These are phyloP conservation scores for Tamandua tetradactyla DNA, from an alignment of 2,797 vertebrate species.

Conservation along the genomic window DNA sequence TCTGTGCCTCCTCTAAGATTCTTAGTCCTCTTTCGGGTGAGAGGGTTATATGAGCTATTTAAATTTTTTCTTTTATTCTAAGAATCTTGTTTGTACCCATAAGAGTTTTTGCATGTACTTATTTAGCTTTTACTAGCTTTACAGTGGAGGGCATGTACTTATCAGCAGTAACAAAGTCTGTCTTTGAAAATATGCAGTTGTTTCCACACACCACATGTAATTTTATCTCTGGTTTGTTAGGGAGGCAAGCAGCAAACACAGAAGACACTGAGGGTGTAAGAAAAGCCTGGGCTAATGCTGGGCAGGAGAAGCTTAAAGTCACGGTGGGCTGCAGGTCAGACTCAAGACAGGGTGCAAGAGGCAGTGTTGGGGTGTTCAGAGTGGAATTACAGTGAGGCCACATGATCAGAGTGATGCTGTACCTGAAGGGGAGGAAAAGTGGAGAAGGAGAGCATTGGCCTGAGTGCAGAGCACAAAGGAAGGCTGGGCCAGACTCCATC, in stretches of 20 bases:
- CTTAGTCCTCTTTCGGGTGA: too few relatives aligned
- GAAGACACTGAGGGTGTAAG: too few relatives aligned
- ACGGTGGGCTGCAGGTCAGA: rapidly evolving
- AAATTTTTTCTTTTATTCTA: neutral
- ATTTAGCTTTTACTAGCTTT: neutral
- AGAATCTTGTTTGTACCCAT: neutral
- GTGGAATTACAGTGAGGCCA: neutral
- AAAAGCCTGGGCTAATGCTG: rapidly evolving
- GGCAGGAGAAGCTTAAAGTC: neutral
- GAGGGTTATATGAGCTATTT: neutral
- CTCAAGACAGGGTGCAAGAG: neutral
- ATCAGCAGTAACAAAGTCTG: neutral
- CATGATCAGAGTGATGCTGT: rapidly evolving
- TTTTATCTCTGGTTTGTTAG: neutral
- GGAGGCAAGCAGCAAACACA: rapidly evolving
- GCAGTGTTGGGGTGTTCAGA: rapidly evolving
- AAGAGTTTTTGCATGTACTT: rapidly evolving
- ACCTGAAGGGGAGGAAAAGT: neutral
- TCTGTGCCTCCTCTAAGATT: neutral
- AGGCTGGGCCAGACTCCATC: neutral
- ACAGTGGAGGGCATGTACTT: too few relatives aligned
- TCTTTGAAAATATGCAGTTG: neutral
- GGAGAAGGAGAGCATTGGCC: neutral
- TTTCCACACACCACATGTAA: rapidly evolving
- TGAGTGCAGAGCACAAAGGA: neutral